Base-by-base conservation (phyloP, 2,888 invertebrate species). In the Parasteatoda lunata region DNA sequence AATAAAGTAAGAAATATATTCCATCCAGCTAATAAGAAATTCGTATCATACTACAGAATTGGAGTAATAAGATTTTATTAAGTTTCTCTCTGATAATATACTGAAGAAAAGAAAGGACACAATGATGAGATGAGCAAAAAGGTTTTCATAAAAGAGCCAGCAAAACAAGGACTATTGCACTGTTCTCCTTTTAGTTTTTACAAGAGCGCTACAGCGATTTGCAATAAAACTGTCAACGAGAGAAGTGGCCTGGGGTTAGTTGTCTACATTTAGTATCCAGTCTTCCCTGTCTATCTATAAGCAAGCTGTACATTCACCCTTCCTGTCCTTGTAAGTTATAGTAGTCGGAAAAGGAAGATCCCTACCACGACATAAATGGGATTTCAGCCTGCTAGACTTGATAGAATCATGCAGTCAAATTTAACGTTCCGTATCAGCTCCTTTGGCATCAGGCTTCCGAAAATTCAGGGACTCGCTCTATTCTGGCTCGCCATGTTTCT, bases 371-470 rank as follows among this genome's bases (percentile, higher is more conserved):
- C 77, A 76, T 70, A 71, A 83, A 83, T 83, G 52, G 82, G 70
- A 82, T 70, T 65, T 51, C 15, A 2, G 54, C 9, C 77, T 76
- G 64, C 7, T 49, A 47, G 66, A 64, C 70, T 77, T 80, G 76
- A 83, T 83, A 71, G 76, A 83, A 83, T 83, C 83, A 76, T 45
- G 83, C 77, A 69, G 76, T 83, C 83, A 83, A 83, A 77, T 83
- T 77, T 76, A 70, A 83, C 70, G 76, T 77, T 76, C 54, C 71
- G 82, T 83, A 83, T 77, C 83, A 13, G 54, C 59, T 54, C 54
- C 4, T 52, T n/a, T 51, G 49, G 64, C 51, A 52, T 82, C 70
- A 69, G 71, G 77, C 45, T 64, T 83, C 83, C 11, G 13, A 76
- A 70, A 77, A 47, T 71, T 79, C 64, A 45, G 69, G 59, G 49